These are phyloP conservation scores for Arctopsyche grandis DNA, from an alignment of 1,140 invertebrate species.

Conservation along the genomic window DNA sequence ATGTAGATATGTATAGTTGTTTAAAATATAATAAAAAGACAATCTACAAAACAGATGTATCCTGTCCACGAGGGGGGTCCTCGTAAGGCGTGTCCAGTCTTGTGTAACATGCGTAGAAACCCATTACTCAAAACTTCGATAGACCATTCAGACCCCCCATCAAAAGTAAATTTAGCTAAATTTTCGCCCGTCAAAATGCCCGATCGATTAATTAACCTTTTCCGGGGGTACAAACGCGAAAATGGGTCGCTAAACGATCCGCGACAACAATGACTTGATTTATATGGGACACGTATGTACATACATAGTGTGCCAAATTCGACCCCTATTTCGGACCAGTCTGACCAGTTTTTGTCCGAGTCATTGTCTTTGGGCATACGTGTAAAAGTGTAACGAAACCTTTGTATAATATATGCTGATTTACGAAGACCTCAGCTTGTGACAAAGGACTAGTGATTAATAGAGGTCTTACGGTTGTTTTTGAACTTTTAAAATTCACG, in stretches of 20 bases:
- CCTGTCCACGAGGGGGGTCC: conserved; percentile 18
- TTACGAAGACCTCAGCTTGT: conserved; percentile 8
- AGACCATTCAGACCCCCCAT: neutral
- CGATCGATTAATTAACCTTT: conserved; percentile 54
- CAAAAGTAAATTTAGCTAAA: neutral
- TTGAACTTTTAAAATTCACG: neutral
- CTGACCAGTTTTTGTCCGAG: conserved; percentile 47
- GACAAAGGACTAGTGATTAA: neutral
- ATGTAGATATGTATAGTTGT: too few relatives aligned
- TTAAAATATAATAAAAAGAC: conserved; percentile 4
- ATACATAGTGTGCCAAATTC: conserved; percentile 3
- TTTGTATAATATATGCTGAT: conserved; percentile 18
- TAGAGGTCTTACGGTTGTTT: neutral
- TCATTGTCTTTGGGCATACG: conserved; percentile 47
- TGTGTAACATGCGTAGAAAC: neutral
- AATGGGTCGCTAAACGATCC: conserved; percentile 47
- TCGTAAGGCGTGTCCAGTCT: conserved; percentile 11
- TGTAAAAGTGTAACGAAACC: conserved; percentile 4
- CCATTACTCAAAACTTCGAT: conserved; percentile 33
- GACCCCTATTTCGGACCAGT: conserved; percentile 15
- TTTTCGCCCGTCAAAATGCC: neutral
- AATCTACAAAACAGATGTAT: conserved; percentile 30
- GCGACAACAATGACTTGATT: conserved; percentile 51
- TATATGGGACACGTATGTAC: conserved; percentile 40
- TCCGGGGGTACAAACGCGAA: conserved; percentile 46